phyloP scores from a whole-genome alignment of 1,140 invertebrate genomes.

The Drosophila sp. region DNA sequence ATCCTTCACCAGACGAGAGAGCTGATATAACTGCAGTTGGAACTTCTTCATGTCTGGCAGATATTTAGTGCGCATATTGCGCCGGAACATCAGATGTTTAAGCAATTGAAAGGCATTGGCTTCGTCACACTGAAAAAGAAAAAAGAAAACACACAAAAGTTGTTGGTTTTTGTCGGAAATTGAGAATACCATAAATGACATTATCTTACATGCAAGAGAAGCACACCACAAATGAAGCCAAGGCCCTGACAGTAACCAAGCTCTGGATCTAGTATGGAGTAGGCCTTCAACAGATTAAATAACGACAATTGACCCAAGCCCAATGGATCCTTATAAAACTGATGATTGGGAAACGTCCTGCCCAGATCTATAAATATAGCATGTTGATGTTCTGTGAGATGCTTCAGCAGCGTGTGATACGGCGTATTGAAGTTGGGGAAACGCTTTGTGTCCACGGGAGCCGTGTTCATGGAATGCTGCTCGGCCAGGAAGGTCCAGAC shows the following conservation, averaged over 20 bases:
- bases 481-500: slow-evolving; percentile 96
- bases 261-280: slow-evolving; percentile 96
- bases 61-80: slow-evolving; percentile 94
- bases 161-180: not conserved
- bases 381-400: slow-evolving; percentile 97
- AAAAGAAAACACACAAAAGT: not conserved
- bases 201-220: slow-evolving; percentile 94
- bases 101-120: slow-evolving; percentile 93
- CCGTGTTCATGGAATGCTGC: slow-evolving; percentile 88
- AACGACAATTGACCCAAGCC: slow-evolving; percentile 95
- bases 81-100: slow-evolving; percentile 94
- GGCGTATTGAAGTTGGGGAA: slow-evolving; percentile 90
- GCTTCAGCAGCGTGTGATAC: slow-evolving; percentile 92
- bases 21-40: slow-evolving; percentile 96
- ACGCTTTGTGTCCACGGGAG: slow-evolving; percentile 87
- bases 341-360: slow-evolving; percentile 96
- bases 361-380: slow-evolving; percentile 93
- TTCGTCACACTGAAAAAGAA: slow-evolving; percentile 90
- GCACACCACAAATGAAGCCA: slow-evolving; percentile 96
- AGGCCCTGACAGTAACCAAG: slow-evolving; percentile 98
- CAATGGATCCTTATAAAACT: slow-evolving; percentile 93
- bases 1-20: slow-evolving; percentile 96
- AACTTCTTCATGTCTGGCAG: slow-evolving; percentile 96
- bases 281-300: slow-evolving; percentile 97
- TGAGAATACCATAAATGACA: not conserved